A percentile compares a stretch with the other conserved stretches of the same genome.
Evolutionary conservation across 1,140 invertebrate genomes (phyloP).

Genomic region (Brachionus rubens): DNA sequence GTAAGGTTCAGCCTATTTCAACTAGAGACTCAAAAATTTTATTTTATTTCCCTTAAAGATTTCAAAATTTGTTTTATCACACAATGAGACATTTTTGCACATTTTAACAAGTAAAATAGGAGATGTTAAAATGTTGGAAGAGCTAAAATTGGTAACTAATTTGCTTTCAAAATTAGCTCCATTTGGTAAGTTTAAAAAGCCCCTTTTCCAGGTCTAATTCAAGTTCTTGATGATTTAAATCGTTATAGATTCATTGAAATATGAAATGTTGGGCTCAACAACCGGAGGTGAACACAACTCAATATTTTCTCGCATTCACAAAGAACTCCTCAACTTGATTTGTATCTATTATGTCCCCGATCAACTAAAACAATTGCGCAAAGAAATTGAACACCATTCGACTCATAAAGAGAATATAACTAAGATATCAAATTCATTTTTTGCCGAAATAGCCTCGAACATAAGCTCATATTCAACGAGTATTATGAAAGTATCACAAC

Average conservation of each 20-base stretch:
- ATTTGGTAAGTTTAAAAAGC: slow-evolving; percentile 8
- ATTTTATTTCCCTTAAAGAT: neutral
- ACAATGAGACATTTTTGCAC: slow-evolving; percentile 15
- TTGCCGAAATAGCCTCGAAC: slow-evolving; percentile 21
- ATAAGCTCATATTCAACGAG: slow-evolving; percentile 9
- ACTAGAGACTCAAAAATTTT: neutral
- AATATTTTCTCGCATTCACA: slow-evolving; percentile 32
- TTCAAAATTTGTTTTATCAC: slow-evolving; percentile 12
- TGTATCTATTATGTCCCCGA: slow-evolving; percentile 10
- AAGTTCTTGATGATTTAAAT: too few relatives aligned
- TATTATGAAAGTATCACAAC: slow-evolving; percentile 9
- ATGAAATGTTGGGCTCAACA: neutral
- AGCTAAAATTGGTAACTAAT: slow-evolving; percentile 30
- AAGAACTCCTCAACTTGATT: slow-evolving; percentile 1
- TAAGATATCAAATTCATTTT: neutral
- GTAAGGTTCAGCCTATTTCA: neutral
- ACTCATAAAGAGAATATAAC: neutral
- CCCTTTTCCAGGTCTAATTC: too few relatives aligned
- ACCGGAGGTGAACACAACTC: slow-evolving; percentile 4
- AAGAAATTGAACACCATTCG: slow-evolving; percentile 40
- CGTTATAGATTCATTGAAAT: slow-evolving; percentile 16
- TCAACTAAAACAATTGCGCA: slow-evolving; percentile 29
- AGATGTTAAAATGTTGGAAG: slow-evolving; percentile 27
- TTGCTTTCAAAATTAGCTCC: neutral
- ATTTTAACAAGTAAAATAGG: slow-evolving; percentile 20